Evolutionary conservation across 2,888 invertebrate species (phyloP).

Genomic region (Odontothrips loti): DNA sequence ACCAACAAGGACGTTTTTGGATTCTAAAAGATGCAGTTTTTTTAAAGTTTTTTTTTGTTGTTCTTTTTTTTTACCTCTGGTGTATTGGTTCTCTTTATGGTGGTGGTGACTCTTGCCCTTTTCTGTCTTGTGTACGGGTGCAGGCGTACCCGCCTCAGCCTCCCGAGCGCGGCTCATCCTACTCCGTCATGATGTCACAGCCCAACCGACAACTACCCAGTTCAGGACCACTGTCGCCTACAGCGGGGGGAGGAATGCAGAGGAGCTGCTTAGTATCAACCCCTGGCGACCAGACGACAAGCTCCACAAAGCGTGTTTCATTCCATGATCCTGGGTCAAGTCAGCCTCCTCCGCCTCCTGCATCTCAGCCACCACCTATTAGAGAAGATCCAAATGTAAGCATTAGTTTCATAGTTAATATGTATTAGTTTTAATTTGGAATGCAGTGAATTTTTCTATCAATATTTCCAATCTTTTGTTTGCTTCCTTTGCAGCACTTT

Average conservation of each 20-base stretch:
- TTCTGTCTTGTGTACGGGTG: not conserved
- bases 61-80: not conserved
- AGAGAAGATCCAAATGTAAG: constrained; percentile 80
- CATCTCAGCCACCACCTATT: constrained; percentile 47
- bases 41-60: not conserved
- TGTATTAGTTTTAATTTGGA: not conserved
- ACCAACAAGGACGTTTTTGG: not conserved
- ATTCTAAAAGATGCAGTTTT: not conserved
- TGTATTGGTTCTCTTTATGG: not conserved
- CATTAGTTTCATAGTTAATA: constrained; percentile 39
- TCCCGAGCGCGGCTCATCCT: constrained; percentile 84
- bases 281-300: constrained; percentile 26
- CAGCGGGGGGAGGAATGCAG: not conserved
- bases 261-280: not conserved
- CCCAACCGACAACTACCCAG: constrained; percentile 28
- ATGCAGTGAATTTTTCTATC: not conserved
- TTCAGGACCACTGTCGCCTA: not conserved
- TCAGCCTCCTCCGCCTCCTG: constrained; percentile 46
- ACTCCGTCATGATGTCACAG: constrained; percentile 66
- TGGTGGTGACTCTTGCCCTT: constrained; percentile 15
- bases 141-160: constrained; percentile 57
- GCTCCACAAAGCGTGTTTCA: constrained; percentile 62
- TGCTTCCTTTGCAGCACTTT: constrained; percentile 59
- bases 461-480: constrained; percentile 19
- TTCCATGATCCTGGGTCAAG: constrained; percentile 61